Evolutionary conservation across 2,888 invertebrate species (phyloP).

Genomic region (Ormyrus pomaceus): DNA sequence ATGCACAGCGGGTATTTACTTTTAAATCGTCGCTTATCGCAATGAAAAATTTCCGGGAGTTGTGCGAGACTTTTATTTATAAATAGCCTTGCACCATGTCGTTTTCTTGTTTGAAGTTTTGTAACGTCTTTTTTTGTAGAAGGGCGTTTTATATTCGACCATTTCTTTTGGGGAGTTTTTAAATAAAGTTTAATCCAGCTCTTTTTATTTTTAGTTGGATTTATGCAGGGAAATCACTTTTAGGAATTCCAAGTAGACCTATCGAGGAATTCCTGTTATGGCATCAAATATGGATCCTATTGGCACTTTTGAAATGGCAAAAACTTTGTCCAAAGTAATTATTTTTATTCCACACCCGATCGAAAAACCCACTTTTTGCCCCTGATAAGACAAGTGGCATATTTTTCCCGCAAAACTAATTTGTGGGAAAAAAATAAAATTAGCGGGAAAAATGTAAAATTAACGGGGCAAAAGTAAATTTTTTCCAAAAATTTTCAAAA

Average conservation of each 20-base stretch:
- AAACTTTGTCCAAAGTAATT: constrained; percentile 85
- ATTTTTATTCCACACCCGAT: too few relatives aligned
- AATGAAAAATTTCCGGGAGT: too few relatives aligned
- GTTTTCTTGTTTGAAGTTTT: background rate
- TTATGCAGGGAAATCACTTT: constrained; percentile 88
- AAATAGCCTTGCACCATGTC: background rate
- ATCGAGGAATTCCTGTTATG: constrained; percentile 92
- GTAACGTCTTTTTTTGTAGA: constrained; percentile 4
- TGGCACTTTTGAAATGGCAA: constrained; percentile 97
- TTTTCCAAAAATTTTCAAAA: too few relatives aligned
- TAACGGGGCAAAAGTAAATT: too few relatives aligned
- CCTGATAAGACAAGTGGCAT: too few relatives aligned
- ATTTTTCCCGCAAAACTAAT: too few relatives aligned
- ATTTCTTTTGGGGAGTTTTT: background rate
- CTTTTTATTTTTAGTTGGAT: constrained; percentile 82
- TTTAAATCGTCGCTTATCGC: background rate
- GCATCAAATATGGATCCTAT: constrained; percentile 98
- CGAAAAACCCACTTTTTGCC: too few relatives aligned
- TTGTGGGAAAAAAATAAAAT: too few relatives aligned
- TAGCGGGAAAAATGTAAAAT: too few relatives aligned
- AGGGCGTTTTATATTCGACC: background rate
- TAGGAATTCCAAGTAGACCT: constrained; percentile 88
- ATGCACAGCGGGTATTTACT: constrained; percentile 12
- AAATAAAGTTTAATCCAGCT: constrained; percentile 14
- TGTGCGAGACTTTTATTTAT: background rate